Percentiles rank a stretch among this genome's conserved stretches.
Evolutionary conservation across 1,140 invertebrate species (phyloP).

Genomic region (Notospermus geniculatus): DNA sequence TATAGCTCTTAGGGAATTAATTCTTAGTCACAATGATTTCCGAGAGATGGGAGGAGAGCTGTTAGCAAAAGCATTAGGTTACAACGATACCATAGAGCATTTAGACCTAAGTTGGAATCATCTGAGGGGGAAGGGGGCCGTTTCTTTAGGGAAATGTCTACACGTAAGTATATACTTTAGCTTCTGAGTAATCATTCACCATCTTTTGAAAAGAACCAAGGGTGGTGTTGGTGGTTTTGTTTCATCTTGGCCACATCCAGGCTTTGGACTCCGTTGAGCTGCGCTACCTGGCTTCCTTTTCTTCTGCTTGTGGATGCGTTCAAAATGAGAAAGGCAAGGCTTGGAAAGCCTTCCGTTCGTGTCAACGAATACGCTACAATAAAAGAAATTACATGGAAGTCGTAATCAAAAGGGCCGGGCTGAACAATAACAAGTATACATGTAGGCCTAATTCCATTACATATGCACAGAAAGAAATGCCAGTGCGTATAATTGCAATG

Average conservation of each 20-base stretch:
- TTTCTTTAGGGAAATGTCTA: constrained; percentile 34
- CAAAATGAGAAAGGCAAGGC: too few relatives aligned
- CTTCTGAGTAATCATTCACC: neutral
- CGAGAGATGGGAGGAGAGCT: constrained; percentile 33
- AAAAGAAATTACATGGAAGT: too few relatives aligned
- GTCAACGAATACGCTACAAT: too few relatives aligned
- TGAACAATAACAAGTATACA: neutral
- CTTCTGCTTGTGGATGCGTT: too few relatives aligned
- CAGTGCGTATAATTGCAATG: neutral
- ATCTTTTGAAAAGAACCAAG: too few relatives aligned
- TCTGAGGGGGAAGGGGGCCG: constrained; percentile 34
- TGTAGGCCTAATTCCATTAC: neutral
- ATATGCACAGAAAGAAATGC: neutral
- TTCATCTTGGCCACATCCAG: too few relatives aligned
- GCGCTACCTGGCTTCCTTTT: too few relatives aligned
- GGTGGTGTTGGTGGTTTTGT: too few relatives aligned
- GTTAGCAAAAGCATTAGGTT: constrained; percentile 32
- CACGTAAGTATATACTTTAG: constrained; percentile 21
- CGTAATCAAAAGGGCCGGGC: too few relatives aligned
- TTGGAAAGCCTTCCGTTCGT: too few relatives aligned
- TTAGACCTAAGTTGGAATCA: constrained; percentile 47
- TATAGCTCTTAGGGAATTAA: constrained; percentile 23
- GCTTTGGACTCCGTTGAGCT: too few relatives aligned
- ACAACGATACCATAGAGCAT: constrained; percentile 37
- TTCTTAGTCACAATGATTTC: constrained; percentile 34